Evolutionary conservation across 2,888 invertebrate species (phyloP), one percentile per base, ranked within the genome.

Genomic region (Litoditis marina): DNA sequence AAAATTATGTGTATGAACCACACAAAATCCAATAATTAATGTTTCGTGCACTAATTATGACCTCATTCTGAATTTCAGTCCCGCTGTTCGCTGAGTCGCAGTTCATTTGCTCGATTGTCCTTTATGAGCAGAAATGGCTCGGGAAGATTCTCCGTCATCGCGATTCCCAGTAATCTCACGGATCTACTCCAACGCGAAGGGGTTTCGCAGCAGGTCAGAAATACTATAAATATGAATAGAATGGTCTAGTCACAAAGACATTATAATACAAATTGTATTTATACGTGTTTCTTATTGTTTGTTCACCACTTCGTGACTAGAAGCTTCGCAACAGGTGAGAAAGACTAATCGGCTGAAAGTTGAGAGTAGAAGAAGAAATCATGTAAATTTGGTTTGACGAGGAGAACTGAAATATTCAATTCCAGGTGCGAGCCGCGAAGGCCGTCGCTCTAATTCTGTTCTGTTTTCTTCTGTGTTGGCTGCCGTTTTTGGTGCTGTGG

Each of bases 401-500:
- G n/a, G n/a, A n/a, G n/a, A n/a, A n/a, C n/a, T n/a, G n/a, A n/a
- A n/a, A n/a, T n/a, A n/a, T n/a, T n/a, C n/a, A n/a, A n/a, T n/a
- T n/a, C n/a, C 57, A 61, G 60, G 54, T 79, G 16, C 69, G 72
- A 30, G 80, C 79, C 2, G 79, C 79, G n/a, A 71, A 73, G 42
- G 78, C 78, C 16, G 76, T 80, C 3, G 76, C 75, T 4, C 52
- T 73, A 16, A 79, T 80, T 46, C 65, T 72, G 32, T 69, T 60
- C 54, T 76, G 76, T 61, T 73, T 80, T 53, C 65, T 80, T 19
- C 49, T 80, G 39, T 81, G 74, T 31, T 80, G 80, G 80, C 53
- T 79, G 25, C 79, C 79, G 1, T 78, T 76, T 55, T 49, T 77
- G 16, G 68, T 80, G 25, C 47, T 79, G 28, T 79, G 79, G 78